Evolutionary conservation across 1,140 invertebrate genomes (phyloP).

Genomic region (Eupristina koningsbergeri): DNA sequence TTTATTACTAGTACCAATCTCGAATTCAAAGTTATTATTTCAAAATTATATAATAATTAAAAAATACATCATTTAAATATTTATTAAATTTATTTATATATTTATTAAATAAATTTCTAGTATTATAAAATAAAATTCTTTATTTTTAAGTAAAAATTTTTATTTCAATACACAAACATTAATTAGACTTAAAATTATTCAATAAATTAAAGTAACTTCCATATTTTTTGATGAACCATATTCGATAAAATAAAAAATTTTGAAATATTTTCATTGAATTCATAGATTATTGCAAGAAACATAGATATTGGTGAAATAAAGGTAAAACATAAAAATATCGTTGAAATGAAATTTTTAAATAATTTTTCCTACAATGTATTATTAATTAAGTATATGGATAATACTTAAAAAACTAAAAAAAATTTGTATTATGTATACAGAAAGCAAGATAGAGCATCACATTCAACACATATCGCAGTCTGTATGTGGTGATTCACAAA

Average conservation of each 20-base stretch:
- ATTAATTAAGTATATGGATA: neutral
- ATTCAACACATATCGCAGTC: conserved; percentile 85
- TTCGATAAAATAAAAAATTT: conserved; percentile 48
- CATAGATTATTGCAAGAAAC: neutral
- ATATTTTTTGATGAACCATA: conserved; percentile 39
- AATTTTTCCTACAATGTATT: neutral
- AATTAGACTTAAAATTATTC: neutral
- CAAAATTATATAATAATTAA: neutral
- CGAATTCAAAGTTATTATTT: neutral
- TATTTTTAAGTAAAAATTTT: too few relatives aligned
- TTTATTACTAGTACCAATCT: neutral
- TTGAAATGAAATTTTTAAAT: neutral
- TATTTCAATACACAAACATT: neutral
- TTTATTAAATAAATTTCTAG: too few relatives aligned
- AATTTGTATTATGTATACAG: conserved; percentile 26
- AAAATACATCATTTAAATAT: too few relatives aligned
- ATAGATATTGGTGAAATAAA: neutral
- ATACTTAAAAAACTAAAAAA: neutral
- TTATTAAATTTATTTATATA: too few relatives aligned
- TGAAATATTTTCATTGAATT: conserved; percentile 28
- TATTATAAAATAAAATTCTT: too few relatives aligned
- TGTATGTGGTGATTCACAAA: conserved; percentile 83
- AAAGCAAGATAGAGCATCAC: conserved; percentile 73
- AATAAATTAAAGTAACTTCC: neutral
- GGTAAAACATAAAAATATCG: neutral